Evolutionary conservation across 2,113 vertebrate species (phyloP).

Genomic region (Etheostoma spectabile): DNA sequence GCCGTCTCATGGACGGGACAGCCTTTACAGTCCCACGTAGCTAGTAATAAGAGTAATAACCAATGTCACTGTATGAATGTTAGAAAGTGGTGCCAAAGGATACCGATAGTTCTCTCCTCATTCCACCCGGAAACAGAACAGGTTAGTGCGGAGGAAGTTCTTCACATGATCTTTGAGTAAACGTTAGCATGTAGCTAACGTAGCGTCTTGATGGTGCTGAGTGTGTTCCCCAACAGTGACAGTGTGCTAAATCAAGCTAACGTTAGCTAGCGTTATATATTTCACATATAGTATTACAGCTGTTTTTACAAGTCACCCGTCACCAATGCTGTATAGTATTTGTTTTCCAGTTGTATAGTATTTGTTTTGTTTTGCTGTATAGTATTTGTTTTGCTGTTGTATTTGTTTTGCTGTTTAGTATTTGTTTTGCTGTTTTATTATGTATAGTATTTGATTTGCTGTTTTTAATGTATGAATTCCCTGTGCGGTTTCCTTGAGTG

Average conservation of each 20-base stretch:
- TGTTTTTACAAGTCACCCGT: not conserved
- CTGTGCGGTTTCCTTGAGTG: too few species aligned
- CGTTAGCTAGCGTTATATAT: not conserved
- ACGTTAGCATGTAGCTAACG: constrained; percentile 6
- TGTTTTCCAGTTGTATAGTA: too few species aligned
- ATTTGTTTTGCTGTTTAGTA: too few species aligned
- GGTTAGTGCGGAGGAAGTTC: constrained; percentile 19
- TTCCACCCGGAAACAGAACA: constrained; percentile 38
- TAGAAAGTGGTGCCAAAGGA: not conserved
- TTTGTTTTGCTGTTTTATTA: too few species aligned
- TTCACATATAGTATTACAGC: too few species aligned
- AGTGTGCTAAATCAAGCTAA: not conserved
- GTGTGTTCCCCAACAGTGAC: not conserved
- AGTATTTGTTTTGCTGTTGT: too few species aligned
- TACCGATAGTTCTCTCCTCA: not conserved
- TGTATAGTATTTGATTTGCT: too few species aligned
- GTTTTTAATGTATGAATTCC: too few species aligned
- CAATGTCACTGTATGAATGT: not conserved
- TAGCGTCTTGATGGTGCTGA: not conserved
- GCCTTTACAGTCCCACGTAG: not conserved
- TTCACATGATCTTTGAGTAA: not conserved
- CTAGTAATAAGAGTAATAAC: not conserved
- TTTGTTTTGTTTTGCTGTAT: too few species aligned
- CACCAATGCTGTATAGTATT: too few species aligned
- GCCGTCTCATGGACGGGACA: too few species aligned